Percentiles rank a stretch among this genome's conserved stretches.
Evolutionary conservation across 2,113 vertebrate genomes (phyloP).

Genomic region (Fulmarus glacialis): DNA sequence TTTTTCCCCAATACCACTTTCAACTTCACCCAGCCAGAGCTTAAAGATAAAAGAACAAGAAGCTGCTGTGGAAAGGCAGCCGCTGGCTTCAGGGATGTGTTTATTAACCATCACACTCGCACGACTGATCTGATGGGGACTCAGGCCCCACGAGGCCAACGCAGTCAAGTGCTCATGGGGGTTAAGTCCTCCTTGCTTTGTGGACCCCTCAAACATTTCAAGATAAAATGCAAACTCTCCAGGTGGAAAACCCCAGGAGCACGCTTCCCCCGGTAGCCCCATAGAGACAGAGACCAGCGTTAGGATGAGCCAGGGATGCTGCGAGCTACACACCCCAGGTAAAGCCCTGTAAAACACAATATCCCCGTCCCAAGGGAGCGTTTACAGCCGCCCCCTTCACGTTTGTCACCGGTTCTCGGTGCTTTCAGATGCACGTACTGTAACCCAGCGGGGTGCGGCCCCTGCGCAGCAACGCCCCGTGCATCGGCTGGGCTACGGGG

Average conservation of each 20-base stretch:
- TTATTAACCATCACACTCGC: not conserved
- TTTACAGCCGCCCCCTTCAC: not conserved
- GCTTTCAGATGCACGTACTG: not conserved
- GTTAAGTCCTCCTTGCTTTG: not conserved
- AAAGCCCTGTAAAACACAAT: not conserved
- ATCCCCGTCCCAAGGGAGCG: not conserved
- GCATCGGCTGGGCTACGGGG: not conserved
- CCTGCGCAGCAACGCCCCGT: not conserved
- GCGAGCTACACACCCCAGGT: rapidly evolving
- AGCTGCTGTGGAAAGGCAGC: not conserved
- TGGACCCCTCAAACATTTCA: not conserved
- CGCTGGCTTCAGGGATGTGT: not conserved
- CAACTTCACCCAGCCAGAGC: not conserved
- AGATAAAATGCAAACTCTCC: not conserved
- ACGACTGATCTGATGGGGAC: rapidly evolving
- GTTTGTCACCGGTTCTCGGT: not conserved
- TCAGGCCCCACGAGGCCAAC: rapidly evolving
- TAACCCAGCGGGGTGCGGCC: not conserved
- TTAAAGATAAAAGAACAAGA: not conserved
- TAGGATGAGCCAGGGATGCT: not conserved
- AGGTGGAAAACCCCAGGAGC: not conserved
- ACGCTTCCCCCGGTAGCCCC: not conserved
- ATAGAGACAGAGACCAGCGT: not conserved
- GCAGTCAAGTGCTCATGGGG: rapidly evolving
- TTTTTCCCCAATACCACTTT: not conserved